Percentiles rank a stretch among this genome's conserved stretches.
phyloP scores from a whole-genome alignment of 2,888 invertebrate species.

The Icerya purchasi region DNA sequence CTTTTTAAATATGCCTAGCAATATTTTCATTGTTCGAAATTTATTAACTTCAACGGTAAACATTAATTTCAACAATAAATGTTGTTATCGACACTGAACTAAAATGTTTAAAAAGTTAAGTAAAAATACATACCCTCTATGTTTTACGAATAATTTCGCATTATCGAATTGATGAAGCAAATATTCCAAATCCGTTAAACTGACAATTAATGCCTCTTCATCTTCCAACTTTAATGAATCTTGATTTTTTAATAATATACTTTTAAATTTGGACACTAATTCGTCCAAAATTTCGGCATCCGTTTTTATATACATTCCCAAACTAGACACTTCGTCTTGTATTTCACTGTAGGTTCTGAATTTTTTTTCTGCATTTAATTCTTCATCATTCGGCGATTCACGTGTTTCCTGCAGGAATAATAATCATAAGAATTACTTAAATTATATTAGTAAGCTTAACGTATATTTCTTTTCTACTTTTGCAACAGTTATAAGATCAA shows the following conservation, averaged over 20 bases:
- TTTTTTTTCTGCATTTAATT: slow-evolving; percentile 19
- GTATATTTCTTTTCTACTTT: no score
- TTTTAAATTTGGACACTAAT: slow-evolving; percentile 31
- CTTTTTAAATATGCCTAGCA: no score
- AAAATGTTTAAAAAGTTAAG: no score
- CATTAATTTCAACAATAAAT: no score
- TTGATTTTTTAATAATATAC: slow-evolving; percentile 25
- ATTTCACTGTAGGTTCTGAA: slow-evolving; percentile 39
- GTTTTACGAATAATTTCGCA: slow-evolving; percentile 42
- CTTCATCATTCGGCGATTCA: no score
- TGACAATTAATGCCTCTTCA: slow-evolving; percentile 27
- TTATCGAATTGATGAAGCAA: slow-evolving; percentile 59
- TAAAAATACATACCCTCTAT: slow-evolving; percentile 39
- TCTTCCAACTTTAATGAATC: slow-evolving; percentile 19
- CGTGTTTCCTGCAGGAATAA: no score
- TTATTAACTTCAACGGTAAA: no score
- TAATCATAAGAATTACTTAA: no score
- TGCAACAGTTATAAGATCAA: no score
- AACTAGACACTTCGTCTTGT: slow-evolving; percentile 37
- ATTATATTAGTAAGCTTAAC: no score
- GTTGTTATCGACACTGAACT: no score
- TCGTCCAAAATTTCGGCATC: slow-evolving; percentile 41
- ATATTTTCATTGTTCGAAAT: no score
- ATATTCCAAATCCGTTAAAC: slow-evolving; percentile 44
- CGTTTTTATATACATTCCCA: slow-evolving; percentile 40